Percentiles rank a stretch among this genome's conserved stretches.
These are phyloP conservation scores for Lepas anatifera DNA, from an alignment of 2,888 invertebrate genomes.

Conservation along the genomic window DNA sequence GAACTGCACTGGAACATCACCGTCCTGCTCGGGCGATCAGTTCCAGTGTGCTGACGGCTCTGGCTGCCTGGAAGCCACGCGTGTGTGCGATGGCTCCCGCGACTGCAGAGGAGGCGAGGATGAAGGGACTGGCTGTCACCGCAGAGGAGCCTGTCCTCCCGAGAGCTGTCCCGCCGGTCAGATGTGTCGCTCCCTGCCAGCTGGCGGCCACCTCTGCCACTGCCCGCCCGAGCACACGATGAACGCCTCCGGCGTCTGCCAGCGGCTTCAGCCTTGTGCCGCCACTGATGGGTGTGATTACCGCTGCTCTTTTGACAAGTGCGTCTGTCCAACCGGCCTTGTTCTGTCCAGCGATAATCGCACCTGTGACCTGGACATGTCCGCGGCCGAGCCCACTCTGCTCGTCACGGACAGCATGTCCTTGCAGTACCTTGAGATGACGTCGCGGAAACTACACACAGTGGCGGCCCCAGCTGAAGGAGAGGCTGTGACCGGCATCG, in stretches of 20 bases:
- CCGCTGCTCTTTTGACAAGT: neutral
- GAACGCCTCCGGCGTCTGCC: neutral
- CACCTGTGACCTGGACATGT: neutral
- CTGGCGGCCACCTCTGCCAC: neutral
- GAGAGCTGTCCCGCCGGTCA: neutral
- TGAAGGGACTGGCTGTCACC: slow-evolving; percentile 37
- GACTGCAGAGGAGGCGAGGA: slow-evolving; percentile 65
- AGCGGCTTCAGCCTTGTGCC: neutral
- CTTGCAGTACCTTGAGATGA: neutral
- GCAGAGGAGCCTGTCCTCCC: neutral
- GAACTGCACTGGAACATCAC: neutral
- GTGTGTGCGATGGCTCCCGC: slow-evolving; percentile 37
- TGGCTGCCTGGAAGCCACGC: slow-evolving; percentile 26
- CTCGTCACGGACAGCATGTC: neutral
- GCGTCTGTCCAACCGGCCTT: neutral
- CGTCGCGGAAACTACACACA: neutral
- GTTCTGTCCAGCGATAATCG: neutral
- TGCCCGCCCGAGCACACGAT: neutral
- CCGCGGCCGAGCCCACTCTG: neutral
- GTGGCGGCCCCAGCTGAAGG: neutral
- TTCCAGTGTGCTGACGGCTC: slow-evolving; percentile 20
- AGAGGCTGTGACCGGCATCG: neutral
- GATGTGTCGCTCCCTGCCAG: neutral
- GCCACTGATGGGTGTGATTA: neutral
- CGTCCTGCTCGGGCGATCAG: slow-evolving; percentile 11